Evolutionary conservation across 1,140 invertebrate species (phyloP).

Genomic region (Dendrolimus kikuchii): DNA sequence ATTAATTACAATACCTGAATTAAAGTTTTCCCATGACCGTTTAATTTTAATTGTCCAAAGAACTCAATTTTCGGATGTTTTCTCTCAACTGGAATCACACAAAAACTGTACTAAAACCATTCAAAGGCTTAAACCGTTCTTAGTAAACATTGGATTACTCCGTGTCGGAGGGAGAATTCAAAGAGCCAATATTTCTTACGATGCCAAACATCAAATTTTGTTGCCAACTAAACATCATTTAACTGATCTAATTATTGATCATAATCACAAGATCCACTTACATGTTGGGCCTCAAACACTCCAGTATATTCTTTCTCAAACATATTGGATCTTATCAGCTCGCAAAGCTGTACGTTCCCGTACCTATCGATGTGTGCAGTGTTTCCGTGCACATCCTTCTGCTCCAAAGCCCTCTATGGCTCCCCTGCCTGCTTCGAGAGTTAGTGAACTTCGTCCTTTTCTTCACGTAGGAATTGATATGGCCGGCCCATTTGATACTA

Average conservation of each 20-base stretch:
- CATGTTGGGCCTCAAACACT: constrained; percentile 10
- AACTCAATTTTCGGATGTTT: not conserved
- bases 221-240: constrained; percentile 8
- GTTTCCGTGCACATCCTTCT: constrained; percentile 1
- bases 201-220: constrained; percentile 8
- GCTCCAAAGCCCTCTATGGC: constrained; percentile 29
- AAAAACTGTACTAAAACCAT: not conserved
- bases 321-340: constrained; percentile 9
- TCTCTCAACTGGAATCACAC: not conserved
- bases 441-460: constrained; percentile 36
- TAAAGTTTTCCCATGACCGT: too few relatives aligned
- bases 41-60: too few relatives aligned
- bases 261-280: constrained; percentile 3
- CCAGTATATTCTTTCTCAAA: constrained; percentile 5
- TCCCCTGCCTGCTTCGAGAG: constrained; percentile 31
- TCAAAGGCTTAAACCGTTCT: not conserved
- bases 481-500: too few relatives aligned
- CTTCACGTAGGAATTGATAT: constrained; percentile 14
- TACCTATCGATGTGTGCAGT: constrained; percentile 2
- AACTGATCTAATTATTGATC: constrained; percentile 5
- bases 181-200: constrained; percentile 3
- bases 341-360: constrained; percentile 1
- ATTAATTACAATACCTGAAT: too few relatives aligned
- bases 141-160: not conserved
- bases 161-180: constrained; percentile 11